Evolutionary conservation across 1,140 invertebrate genomes (phyloP).

Genomic region (Drosophila hydei): DNA sequence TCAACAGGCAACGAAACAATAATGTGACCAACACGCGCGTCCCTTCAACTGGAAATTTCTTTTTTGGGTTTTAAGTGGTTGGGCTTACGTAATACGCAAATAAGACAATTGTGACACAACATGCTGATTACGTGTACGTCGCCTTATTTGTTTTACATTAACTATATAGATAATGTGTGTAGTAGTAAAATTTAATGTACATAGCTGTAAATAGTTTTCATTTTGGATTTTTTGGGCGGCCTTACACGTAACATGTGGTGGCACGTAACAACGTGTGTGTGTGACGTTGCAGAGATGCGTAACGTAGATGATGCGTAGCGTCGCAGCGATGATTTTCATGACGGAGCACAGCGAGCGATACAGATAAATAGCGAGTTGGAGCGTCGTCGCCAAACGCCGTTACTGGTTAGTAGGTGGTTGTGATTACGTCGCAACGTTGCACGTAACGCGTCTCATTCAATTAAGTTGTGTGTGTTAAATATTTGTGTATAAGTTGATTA

Average conservation of each 20-base stretch:
- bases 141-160: conserved; percentile 33
- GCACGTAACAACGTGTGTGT: conserved; percentile 37
- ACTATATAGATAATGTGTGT: conserved; percentile 16
- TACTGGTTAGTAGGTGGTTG: conserved; percentile 64
- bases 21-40: conserved; percentile 16
- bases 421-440: conserved; percentile 49
- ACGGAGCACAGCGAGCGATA: conserved; percentile 15
- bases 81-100: conserved; percentile 35
- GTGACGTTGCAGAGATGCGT: conserved; percentile 22
- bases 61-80: conserved; percentile 2
- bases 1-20: conserved; percentile 40
- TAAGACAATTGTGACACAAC: conserved; percentile 40
- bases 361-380: conserved; percentile 8
- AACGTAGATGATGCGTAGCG: conserved; percentile 26
- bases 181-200: conserved; percentile 30
- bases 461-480: conserved; percentile 45
- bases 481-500: conserved; percentile 23
- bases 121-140: conserved; percentile 41
- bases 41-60: conserved; percentile 22
- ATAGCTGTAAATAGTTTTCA: conserved; percentile 30
- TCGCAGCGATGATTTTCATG: conserved; percentile 23
- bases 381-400: conserved; percentile 42
- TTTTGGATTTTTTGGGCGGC: conserved; percentile 46
- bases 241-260: conserved; percentile 71
- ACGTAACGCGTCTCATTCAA: conserved; percentile 39